Base-by-base conservation (phyloP, 53 echinoderm and acorn worm species). In the Luidia sarsii region DNA sequence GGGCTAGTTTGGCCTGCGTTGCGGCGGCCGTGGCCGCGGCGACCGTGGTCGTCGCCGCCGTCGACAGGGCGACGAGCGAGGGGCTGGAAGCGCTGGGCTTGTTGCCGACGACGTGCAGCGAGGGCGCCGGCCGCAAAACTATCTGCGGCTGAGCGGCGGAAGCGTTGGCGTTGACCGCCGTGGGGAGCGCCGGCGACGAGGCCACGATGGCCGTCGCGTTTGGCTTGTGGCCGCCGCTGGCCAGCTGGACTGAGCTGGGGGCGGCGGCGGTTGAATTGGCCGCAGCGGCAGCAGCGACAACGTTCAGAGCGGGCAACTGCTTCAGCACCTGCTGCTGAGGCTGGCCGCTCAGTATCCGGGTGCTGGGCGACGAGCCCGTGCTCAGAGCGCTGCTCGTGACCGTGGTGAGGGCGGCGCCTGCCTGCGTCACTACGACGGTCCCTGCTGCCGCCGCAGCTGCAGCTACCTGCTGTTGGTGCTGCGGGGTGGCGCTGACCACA, bases 91-190 rank as follows among this genome's bases (percentile, higher is more conserved):
- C 35, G 59, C 68, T 59, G 21, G 60, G 38, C 46, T 83, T 83
- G 50, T 30, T 48, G 57, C 24, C 45, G 38, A 45, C 60, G 11
- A 61, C 60, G 31, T 59, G 60, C 39, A 61, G 32, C 10, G 61
- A 28, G 1, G 77, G 83, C 19, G 83, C 71, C 41, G 83, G 62
- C 29, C 70, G 83, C 48, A 83, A 57, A 13, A 83, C 83, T 60
- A 83, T 70, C 70, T 83, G 83, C 33, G 83, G 61, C 39, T 53
- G 67, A 1, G 63, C 21, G 32, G 48, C 48, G 83, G 27, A 49
- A 1, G 50, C 21, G 20, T 33, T 70, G 30, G 57, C 43, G 28
- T 25, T 38, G 43, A 55, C 20, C 28, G 53, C 27, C n/a, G 67
- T 68, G 37, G 23, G 53, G 52, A 52, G 67, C 27, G 70, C 59